phyloP scores from a whole-genome alignment of 1,140 invertebrate genomes.

The Pseudachorutes palmiensis region DNA sequence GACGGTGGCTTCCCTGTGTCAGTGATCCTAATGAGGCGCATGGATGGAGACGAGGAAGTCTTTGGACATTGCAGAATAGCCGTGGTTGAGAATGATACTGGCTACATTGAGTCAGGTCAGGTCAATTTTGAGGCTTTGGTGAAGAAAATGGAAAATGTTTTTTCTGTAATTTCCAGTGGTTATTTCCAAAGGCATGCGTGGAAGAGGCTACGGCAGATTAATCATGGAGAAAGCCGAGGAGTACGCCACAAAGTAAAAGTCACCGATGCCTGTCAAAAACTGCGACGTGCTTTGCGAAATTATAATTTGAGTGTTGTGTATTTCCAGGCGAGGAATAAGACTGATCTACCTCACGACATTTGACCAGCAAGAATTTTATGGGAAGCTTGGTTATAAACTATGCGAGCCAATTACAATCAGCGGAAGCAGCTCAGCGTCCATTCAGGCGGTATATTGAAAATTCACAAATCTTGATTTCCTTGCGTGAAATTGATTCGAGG shows the following conservation, averaged over 20 bases:
- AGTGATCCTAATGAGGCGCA: constrained; percentile 53
- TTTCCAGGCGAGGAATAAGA: constrained; percentile 48
- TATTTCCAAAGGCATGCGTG: constrained; percentile 56
- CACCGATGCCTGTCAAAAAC: too few relatives aligned
- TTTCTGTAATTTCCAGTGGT: constrained; percentile 50
- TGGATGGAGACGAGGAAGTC: constrained; percentile 46
- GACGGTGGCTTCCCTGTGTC: constrained; percentile 59
- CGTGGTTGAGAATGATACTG: constrained; percentile 56
- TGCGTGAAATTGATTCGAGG: too few relatives aligned
- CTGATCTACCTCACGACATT: constrained; percentile 64
- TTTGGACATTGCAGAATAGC: constrained; percentile 68
- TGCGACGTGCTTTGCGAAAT: not conserved
- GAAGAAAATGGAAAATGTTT: not conserved
- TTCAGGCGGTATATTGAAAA: constrained; percentile 21
- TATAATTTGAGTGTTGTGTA: not conserved
- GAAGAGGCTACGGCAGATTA: constrained; percentile 62
- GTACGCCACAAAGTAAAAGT: constrained; percentile 49
- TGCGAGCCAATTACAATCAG: constrained; percentile 62
- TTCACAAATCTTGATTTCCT: too few relatives aligned
- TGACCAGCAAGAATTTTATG: constrained; percentile 66
- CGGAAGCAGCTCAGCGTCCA: constrained; percentile 40
- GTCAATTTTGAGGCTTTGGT: not conserved
- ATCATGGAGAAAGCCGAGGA: constrained; percentile 61
- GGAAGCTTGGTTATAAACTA: constrained; percentile 60
- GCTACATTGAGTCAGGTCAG: constrained; percentile 60